Evolutionary conservation across 2,888 invertebrate genomes (phyloP).

Genomic region (Xestia c-nigrum): DNA sequence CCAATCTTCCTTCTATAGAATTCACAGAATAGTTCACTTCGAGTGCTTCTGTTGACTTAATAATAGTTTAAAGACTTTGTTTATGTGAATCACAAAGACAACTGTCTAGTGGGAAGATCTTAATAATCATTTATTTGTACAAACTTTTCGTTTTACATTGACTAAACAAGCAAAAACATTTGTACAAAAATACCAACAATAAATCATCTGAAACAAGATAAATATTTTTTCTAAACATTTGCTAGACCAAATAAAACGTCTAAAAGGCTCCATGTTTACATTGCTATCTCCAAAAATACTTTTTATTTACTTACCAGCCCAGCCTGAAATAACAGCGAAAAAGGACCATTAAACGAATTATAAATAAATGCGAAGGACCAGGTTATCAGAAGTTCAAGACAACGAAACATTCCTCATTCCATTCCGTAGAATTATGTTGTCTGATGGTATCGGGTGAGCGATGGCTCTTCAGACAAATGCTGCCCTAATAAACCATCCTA

Average conservation of each 20-base stretch:
- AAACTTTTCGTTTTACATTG: too few species aligned
- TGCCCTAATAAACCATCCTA: constrained; percentile 63
- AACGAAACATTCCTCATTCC: constrained; percentile 46
- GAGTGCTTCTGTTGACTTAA: neutral
- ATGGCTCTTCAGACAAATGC: constrained; percentile 59
- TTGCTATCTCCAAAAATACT: neutral
- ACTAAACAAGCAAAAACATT: neutral
- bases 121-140: neutral
- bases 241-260: neutral
- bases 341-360: constrained; percentile 7
- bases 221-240: neutral
- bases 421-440: constrained; percentile 61
- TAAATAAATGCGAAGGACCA: constrained; percentile 16
- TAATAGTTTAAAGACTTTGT: neutral
- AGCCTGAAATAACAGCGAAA: constrained; percentile 4
- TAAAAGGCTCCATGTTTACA: neutral
- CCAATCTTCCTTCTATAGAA: neutral
- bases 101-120: neutral
- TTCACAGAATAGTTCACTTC: too few species aligned
- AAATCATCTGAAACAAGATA: neutral
- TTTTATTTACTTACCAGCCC: neutral
- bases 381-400: constrained; percentile 31
- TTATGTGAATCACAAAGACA: neutral
- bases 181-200: neutral
- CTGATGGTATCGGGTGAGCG: constrained; percentile 64